Base-by-base conservation (phyloP, 2,113 vertebrate genomes). In the Hemicordylus capensis region DNA sequence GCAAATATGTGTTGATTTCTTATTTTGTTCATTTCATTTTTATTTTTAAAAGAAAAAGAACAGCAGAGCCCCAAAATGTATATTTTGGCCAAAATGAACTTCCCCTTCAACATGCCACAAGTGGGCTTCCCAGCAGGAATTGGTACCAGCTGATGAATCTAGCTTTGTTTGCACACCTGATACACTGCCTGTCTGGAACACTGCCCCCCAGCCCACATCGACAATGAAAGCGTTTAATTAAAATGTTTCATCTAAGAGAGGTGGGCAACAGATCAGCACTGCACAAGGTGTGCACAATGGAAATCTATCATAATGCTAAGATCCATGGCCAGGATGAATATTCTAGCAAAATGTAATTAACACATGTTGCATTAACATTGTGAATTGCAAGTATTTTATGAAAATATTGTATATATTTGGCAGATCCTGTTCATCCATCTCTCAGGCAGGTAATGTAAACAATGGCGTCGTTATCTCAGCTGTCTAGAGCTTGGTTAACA, bases 251-350 rank as follows among this genome's bases (percentile, higher is more conserved):
- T 87, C 83, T 34, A 63, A 86, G 31, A 22, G 19, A 59, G 31
- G 1, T 80, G 70, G 81, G 85, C 89, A 94, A 84, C 91, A 88
- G 90, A 91, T 90, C 83, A 88, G 89, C 87, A 89, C 51, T 84
- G 12, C 84, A 83, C 85, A 91, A 74, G 24, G 46, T 78, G 48
- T 37, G 56, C 2, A 22, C 26, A 28, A 12, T 78, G 22, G 42
- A 70, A 74, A 73, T 63, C 42, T 54, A 70, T 17, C 48, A 78
- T 37, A 9, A 34, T 4, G 24, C 5, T 48, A 28, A 51, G 77
- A 59, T 8, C 59, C 17, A n/a, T 1, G 2, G 34, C 34, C 22
- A 28, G 10, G 26, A 19, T 22, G 34, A 54, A 56, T 54, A 69
- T 54, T 8, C 48, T 54, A 46, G 20, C 44, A 26, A 24, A 26